phyloP scores from a whole-genome alignment of 2,888 invertebrate species.

The Vanessa cardui region DNA sequence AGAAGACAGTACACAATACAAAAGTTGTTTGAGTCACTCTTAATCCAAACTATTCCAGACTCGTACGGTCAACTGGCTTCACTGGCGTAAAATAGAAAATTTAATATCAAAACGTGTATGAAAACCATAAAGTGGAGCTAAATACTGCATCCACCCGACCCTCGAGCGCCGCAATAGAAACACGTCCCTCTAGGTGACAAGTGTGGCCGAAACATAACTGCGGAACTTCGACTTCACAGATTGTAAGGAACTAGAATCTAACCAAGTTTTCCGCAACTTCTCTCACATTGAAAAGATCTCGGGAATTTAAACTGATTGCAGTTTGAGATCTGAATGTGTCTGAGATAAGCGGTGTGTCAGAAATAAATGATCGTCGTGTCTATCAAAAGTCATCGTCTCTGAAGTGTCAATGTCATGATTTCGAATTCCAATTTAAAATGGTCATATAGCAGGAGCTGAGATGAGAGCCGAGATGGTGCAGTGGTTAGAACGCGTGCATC shows the following conservation, averaged over 20 bases:
- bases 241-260: constrained; percentile 26
- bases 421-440: neutral
- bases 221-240: constrained; percentile 32
- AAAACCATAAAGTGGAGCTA: constrained; percentile 18
- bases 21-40: neutral
- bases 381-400: neutral
- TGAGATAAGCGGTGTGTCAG: constrained; percentile 13
- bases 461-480: neutral
- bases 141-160: constrained; percentile 18
- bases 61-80: neutral
- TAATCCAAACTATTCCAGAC: constrained; percentile 2
- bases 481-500: too few species aligned
- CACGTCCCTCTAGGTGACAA: constrained; percentile 26
- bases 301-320: constrained; percentile 17
- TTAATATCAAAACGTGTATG: constrained; percentile 13
- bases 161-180: constrained; percentile 10
- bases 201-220: constrained; percentile 30
- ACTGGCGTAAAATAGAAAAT: constrained; percentile 4
- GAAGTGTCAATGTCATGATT: constrained; percentile 18
- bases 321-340: constrained; percentile 18
- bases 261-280: constrained; percentile 21
- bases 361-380: constrained; percentile 20
- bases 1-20: neutral
- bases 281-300: constrained; percentile 25
- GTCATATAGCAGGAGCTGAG: too few species aligned